These are phyloP conservation scores for Hedya salicella DNA, from an alignment of 2,888 invertebrate genomes.

Conservation along the genomic window DNA sequence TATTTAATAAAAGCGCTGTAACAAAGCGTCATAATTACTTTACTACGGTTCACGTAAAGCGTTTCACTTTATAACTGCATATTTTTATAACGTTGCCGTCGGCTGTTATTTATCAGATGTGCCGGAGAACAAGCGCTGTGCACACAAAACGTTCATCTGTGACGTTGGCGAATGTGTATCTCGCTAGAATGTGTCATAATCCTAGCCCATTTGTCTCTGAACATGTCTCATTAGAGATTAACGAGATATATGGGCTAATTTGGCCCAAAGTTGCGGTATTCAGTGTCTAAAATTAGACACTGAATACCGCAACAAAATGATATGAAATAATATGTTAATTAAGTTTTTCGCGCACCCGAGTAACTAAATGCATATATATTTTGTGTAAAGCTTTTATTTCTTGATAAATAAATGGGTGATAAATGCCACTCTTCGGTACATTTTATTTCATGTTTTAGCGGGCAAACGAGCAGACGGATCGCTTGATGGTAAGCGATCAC, in stretches of 20 bases:
- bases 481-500: no score
- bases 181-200: conserved; percentile 24
- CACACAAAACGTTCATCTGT: conserved; percentile 71
- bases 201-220: conserved; percentile 16
- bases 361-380: no score
- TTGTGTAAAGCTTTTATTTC: no score
- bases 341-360: no score
- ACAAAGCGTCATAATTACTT: conserved; percentile 13
- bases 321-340: no score
- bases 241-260: neutral
- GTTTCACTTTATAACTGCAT: conserved; percentile 65
- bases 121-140: conserved; percentile 66
- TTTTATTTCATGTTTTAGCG: no score
- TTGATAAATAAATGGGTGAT: no score
- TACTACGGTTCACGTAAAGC: conserved; percentile 43
- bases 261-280: neutral
- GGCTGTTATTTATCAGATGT: conserved; percentile 76
- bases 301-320: no score
- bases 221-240: neutral
- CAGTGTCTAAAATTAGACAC: no score
- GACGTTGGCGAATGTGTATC: conserved; percentile 48
- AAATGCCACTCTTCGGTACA: no score
- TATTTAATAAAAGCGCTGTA: conserved; percentile 9
- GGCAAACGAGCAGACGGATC: no score
- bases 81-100: conserved; percentile 72